Base-by-base conservation (phyloP, 2,797 vertebrate genomes). In the Distichodus sexfasciatus region DNA sequence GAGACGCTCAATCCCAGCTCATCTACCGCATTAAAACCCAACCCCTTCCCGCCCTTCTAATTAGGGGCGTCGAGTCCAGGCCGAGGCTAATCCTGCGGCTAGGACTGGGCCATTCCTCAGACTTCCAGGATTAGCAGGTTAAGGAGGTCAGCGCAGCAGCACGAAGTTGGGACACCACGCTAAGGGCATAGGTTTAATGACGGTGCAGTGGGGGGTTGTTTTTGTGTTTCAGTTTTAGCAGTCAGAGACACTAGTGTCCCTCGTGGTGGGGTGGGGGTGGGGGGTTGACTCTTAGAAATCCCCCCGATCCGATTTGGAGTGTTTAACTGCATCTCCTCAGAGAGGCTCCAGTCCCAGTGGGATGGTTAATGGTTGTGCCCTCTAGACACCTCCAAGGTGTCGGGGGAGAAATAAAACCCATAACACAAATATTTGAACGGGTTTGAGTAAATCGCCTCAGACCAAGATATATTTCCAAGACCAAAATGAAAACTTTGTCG, bases 281-380 rank as follows among this genome's bases (percentile, higher is more conserved):
- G 14, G 14, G 10, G 19, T 36, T 7, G 77, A 75, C 46, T 57
- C 40, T 73, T 80, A 68, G 84, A 84, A 85, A 84, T 84, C 79
- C 73, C 65, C 80, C 76, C 66, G 65, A 79, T 81, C 69, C 83
- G 75, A 78, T 86, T 82, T 82, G 63, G 46, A 74, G 58, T 67
- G 58, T 74, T 81, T 78, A 86, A 80, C 69, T 61, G 60, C 76
- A 65, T 73, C 54, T 36, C 35, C 19, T 26, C 46, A 72, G 12
- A 29, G 35, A 7, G 31, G 38, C 0, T 10, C 35, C 4, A 4
- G 51, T 29, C 28, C 28, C 7, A 57, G 21, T 28, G 29, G 1
- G 11, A n/a, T 21, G 24, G 5, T 24, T 12, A 51, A 51, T 8
- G 5, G 1, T 51, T 1, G 14, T 14, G 15, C 47, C 47, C n/a